Evolutionary conservation across 2,888 invertebrate genomes (phyloP).

Genomic region (Drosophila austrosaltans): DNA sequence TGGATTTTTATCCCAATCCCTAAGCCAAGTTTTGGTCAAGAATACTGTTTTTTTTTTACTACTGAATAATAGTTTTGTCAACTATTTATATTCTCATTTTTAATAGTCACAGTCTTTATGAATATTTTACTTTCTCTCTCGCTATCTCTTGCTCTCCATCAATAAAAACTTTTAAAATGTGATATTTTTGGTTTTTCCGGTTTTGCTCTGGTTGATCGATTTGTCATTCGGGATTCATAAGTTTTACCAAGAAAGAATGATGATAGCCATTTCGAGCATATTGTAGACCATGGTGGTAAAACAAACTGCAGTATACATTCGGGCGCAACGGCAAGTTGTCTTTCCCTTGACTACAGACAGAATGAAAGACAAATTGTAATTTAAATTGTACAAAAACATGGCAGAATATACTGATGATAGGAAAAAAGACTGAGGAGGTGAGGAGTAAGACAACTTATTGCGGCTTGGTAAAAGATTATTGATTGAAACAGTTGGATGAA

Average conservation of each 20-base stretch:
- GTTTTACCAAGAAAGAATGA: not conserved
- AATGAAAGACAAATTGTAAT: conserved; percentile 49
- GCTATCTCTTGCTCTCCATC: not conserved
- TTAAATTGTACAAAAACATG: conserved; percentile 55
- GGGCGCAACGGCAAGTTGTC: conserved; percentile 24
- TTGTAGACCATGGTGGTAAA: conserved; percentile 15
- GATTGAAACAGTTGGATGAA: conserved; percentile 37
- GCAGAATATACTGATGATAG: not conserved
- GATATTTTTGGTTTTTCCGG: not conserved
- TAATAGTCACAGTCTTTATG: not conserved
- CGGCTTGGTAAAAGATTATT: conserved; percentile 43
- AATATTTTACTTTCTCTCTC: not conserved
- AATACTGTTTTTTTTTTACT: too few relatives aligned
- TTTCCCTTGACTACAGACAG: conserved; percentile 25
- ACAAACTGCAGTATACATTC: conserved; percentile 34
- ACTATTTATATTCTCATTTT: too few relatives aligned
- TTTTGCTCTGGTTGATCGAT: not conserved
- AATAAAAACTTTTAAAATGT: not conserved
- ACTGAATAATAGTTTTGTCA: too few relatives aligned
- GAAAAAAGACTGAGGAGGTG: not conserved
- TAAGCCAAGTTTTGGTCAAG: too few relatives aligned
- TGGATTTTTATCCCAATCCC: too few relatives aligned
- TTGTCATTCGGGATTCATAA: not conserved
- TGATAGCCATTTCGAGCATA: not conserved
- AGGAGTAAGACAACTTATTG: not conserved